Evolutionary conservation across 2,888 invertebrate genomes (phyloP), one percentile per base, ranked within the genome.

Genomic region (Ophion obscuratus): DNA sequence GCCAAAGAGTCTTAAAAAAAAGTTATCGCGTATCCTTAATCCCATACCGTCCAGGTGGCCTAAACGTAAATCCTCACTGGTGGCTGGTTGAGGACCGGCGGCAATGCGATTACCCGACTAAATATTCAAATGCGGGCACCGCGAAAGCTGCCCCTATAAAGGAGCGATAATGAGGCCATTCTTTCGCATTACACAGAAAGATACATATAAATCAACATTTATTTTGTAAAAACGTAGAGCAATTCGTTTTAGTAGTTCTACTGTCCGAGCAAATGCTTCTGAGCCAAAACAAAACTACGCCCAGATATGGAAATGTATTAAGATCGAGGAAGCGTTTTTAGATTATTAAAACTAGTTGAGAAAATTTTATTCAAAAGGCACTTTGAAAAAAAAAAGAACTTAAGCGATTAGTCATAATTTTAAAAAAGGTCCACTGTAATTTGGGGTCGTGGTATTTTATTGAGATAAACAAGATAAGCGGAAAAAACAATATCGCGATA

Each of bases 21-120:
- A 83, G 62, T 75, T 79, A 66, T 74, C 79, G 53, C 5, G 44
- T 64, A 73, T 73, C 27, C 74, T 84, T 80, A 76, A 84, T 80
- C 80, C 47, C 71, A 61, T 31, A 61, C 70, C 17, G 71, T 84
- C 76, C 66, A 80, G 76, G 79, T 76, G 79, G 76, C 62, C 80
- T 71, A 59, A 75, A 75, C 57, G 64, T 80, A 84, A 70, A 71
- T 76, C 84, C 64, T 59, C 44, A 68, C 40, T 68, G 44, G 47
- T 71, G 11, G 44, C 68, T 40, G 57, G 36, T 14, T 31, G 47
- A 66, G 66, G 11, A 20, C 70, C 64, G 31, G 44, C 44, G 70
- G 59, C 75, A 71, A 59, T 71, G 67, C 67, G 67, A 83, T 68
- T 84, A 76, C 64, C 14, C 59, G 36, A 84, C 71, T 71, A 84